phyloP scores from a whole-genome alignment of 2,797 vertebrate species.

The Rhincodon typus region DNA sequence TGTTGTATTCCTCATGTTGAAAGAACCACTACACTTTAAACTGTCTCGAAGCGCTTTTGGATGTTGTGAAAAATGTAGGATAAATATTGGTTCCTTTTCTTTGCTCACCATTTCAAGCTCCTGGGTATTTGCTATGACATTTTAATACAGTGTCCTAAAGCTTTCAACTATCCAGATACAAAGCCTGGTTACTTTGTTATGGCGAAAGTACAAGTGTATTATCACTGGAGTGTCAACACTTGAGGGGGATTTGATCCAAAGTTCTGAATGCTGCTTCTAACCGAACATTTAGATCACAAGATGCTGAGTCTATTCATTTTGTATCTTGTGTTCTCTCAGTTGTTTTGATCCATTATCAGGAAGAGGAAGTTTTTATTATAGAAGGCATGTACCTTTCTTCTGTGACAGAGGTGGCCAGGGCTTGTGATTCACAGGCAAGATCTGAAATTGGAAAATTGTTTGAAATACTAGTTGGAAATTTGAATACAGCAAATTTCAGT shows the following conservation, averaged over 20 bases:
- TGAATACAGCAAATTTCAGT: background rate
- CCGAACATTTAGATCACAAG: background rate
- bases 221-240: background rate
- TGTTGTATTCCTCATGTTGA: no score
- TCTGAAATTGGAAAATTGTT: background rate
- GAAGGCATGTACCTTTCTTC: background rate
- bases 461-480: background rate
- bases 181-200: background rate
- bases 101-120: background rate
- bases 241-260: background rate
- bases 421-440: background rate
- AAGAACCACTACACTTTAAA: no score
- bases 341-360: background rate
- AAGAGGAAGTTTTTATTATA: background rate
- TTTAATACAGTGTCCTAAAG: background rate
- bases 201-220: constrained; percentile 3
- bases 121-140: background rate
- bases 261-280: background rate
- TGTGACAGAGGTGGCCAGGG: background rate
- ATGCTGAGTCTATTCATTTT: background rate
- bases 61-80: background rate
- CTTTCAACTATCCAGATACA: background rate
- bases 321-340: constrained; percentile 3
- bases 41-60: background rate
- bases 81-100: background rate